Base-by-base conservation (phyloP, 2,113 vertebrate genomes). In the Chlorodrepanis virens region DNA sequence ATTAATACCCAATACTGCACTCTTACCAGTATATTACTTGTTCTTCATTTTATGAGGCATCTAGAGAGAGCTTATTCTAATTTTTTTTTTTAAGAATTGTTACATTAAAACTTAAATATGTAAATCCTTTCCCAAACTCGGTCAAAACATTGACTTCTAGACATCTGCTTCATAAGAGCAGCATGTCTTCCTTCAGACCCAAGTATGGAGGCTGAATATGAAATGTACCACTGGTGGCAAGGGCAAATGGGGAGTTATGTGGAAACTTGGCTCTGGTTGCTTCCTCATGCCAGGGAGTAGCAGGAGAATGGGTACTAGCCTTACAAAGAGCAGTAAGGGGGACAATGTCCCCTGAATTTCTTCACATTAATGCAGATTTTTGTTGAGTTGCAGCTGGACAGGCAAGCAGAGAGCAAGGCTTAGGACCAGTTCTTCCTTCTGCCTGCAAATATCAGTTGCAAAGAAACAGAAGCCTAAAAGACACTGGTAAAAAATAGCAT, bases 201-300 rank as follows among this genome's bases (percentile, higher is more conserved):
- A 15, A 71, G 6, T 10, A 27, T 16, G 10, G 50, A 79, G 23
- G 37, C 4, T 60, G n/a, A 60, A 35, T 31, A 27, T 27, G 29
- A 84, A 82, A 82, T 40, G n/a, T 9, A 16, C 12, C 21, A 8
- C 45, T 59, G 29, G n/a, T 52, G 35, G 28, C 49, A 47, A 33
- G 5, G 22, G 15, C 35, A 23, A 63, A 69, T 0, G 0, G 22
- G 14, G 11, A 72, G 7, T n/a, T 31, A 11, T 10, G 10, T 49
- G 27, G 27, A 78, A 23, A 27, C 39, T 31, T 60, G 39, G 12
- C 37, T 82, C 18, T 85, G 22, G 11, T 69, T 79, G 7, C 40
- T 87, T 65, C 31, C 40, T 42, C 21, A 2, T 27, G 42, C 18
- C 4, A 2, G 42, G 22, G 27, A 40, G 16, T 50, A 25, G 27